phyloP scores from a whole-genome alignment of 2,888 invertebrate genomes.

The Formica aserva region DNA sequence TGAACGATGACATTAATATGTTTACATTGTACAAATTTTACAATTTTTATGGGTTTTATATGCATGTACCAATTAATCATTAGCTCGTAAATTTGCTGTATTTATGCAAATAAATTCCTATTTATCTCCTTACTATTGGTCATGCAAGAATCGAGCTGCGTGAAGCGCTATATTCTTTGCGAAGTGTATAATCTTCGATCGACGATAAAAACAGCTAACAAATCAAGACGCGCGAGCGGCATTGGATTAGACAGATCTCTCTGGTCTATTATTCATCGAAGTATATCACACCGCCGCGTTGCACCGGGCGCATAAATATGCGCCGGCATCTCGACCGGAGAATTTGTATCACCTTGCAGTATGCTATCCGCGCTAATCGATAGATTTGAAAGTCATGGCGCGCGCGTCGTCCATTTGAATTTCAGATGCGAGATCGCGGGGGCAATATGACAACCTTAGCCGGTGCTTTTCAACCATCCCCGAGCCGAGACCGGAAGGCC shows the following conservation, averaged over 20 bases:
- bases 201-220: slow-evolving; percentile 13
- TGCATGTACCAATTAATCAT: neutral
- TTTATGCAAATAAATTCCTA: neutral
- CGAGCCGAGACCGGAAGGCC: neutral
- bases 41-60: neutral
- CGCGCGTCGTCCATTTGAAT: slow-evolving; percentile 71
- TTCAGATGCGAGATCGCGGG: slow-evolving; percentile 73
- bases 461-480: slow-evolving; percentile 60
- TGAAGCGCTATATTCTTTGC: neutral
- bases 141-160: neutral
- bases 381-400: slow-evolving; percentile 77
- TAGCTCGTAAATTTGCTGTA: neutral
- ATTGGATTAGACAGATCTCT: slow-evolving; percentile 24
- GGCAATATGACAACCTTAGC: slow-evolving; percentile 75
- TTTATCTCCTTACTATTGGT: neutral
- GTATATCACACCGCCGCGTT: slow-evolving; percentile 54
- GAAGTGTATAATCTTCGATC: neutral
- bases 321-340: slow-evolving; percentile 61
- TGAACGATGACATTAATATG: neutral
- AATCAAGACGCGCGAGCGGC: slow-evolving; percentile 25
- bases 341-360: slow-evolving; percentile 71
- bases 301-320: slow-evolving; percentile 68
- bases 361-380: slow-evolving; percentile 74
- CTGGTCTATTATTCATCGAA: slow-evolving; percentile 34
- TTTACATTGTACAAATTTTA: neutral